Base-by-base conservation (phyloP, 2,113 vertebrate species). In the Rhinolophus ferrumequinum region DNA sequence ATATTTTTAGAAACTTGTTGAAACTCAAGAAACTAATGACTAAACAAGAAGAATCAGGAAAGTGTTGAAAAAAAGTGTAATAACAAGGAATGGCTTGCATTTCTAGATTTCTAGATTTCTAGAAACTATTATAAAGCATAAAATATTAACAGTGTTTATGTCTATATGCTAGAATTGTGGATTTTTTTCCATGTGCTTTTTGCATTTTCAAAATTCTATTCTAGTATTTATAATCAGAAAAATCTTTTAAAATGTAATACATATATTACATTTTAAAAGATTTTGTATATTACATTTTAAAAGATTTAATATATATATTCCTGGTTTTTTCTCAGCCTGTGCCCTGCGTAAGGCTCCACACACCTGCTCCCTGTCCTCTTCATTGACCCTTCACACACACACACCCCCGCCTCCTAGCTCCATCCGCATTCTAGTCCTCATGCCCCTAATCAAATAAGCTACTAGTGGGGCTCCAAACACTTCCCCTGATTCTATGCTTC, bases 1-100 rank as follows among this genome's bases (percentile, higher is more conserved):
- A 84, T 77, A 69, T 14, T n/a, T 70, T 54, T 30, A 70, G 21
- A 93, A 89, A 79, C 60, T 30, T 62, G 62, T 62, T 73, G 47
- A 41, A 81, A 75, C 33, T 58, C 26, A 62, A 72, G 26, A 66
- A 79, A 66, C 18, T 15, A 81, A 24, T 81, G 66, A 80, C 50
- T 64, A 54, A 72, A 81, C 18, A 79, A n/a, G 22, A 76, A 58
- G n/a, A 73, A 21, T 62, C 24, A 50, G n/a, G 19, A 47, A 81
- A 86, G 30, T n/a, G 4, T 38, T n/a, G 22, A 28, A 66, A 28
- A 41, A 58, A 50, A n/a, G 12, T n/a, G 8, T 54, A 58, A 38
- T 11, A 62, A 30, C 26, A 50, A 47, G 16, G 8, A 2, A 10
- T 58, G 4, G 50, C 6, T 66, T 33, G 3, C 15, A 50, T 58